Evolutionary conservation across 2,797 vertebrate genomes (phyloP).

Genomic region (Microcaecilia unicolor): DNA sequence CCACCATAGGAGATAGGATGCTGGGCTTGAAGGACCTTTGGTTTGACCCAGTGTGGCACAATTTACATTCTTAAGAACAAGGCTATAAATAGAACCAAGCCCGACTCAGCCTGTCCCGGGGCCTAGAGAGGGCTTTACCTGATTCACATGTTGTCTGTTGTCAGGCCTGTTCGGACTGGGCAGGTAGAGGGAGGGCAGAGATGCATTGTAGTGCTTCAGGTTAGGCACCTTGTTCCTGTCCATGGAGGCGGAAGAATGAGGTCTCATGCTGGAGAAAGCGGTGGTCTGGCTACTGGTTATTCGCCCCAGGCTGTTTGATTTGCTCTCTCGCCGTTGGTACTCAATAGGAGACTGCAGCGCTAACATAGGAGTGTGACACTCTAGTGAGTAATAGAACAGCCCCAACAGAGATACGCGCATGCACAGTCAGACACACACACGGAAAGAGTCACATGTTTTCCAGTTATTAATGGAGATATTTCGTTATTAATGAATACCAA

Average conservation of each 20-base stretch:
- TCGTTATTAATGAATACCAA: too few species aligned
- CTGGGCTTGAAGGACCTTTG: too few species aligned
- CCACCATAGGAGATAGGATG: too few species aligned
- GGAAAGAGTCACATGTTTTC: too few species aligned
- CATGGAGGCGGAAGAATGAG: constrained; percentile 75
- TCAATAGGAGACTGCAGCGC: constrained; percentile 89
- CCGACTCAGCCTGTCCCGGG: too few species aligned
- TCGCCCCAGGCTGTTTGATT: constrained; percentile 84
- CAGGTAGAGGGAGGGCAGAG: constrained; percentile 76
- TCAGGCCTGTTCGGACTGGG: constrained; percentile 21
- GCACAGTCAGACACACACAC: too few species aligned
- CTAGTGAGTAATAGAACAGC: neutral
- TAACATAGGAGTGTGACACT: constrained; percentile 20
- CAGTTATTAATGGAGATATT: too few species aligned
- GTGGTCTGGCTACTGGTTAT: constrained; percentile 55
- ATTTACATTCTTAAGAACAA: too few species aligned
- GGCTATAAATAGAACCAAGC: too few species aligned
- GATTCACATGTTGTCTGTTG: constrained; percentile 16
- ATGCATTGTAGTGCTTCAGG: constrained; percentile 72
- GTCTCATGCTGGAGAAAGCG: constrained; percentile 49
- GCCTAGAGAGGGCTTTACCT: too few species aligned
- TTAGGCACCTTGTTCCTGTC: constrained; percentile 67
- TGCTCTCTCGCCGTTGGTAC: constrained; percentile 84
- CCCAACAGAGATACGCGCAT: neutral
- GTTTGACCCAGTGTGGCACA: too few species aligned